Evolutionary conservation across 2,113 vertebrate species (phyloP).

Genomic region (Dermatemys mawii): DNA sequence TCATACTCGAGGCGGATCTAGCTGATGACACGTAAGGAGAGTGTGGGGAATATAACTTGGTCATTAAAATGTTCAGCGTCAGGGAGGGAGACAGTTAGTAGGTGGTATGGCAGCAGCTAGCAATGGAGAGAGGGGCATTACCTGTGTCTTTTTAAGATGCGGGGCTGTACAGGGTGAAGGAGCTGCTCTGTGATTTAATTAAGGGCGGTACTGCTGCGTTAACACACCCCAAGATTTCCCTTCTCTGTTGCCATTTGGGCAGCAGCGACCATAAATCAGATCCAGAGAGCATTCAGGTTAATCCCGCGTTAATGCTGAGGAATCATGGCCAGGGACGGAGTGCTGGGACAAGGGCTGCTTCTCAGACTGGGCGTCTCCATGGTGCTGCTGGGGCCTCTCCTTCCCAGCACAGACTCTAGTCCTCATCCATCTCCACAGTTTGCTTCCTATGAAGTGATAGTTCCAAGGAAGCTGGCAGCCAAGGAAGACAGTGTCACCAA

Average conservation of each 20-base stretch:
- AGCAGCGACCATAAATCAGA: neutral
- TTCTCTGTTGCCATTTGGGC: neutral
- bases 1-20: neutral
- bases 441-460: slow-evolving; percentile 13
- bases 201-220: neutral
- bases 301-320: neutral
- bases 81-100: neutral
- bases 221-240: fast-evolving
- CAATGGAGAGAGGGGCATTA: neutral
- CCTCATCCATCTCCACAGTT: neutral
- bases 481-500: neutral
- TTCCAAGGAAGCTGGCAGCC: slow-evolving; percentile 5
- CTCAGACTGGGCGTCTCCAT: neutral
- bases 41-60: neutral
- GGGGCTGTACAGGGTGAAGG: neutral
- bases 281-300: fast-evolving
- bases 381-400: neutral
- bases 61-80: neutral
- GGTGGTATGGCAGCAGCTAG: too few relatives aligned
- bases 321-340: fast-evolving
- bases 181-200: neutral
- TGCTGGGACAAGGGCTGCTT: neutral
- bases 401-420: neutral
- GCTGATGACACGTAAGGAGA: neutral
- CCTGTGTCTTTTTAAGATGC: neutral